Conservation (phyloP, 1,140 invertebrate species). For the Magallana angulata region DNA sequence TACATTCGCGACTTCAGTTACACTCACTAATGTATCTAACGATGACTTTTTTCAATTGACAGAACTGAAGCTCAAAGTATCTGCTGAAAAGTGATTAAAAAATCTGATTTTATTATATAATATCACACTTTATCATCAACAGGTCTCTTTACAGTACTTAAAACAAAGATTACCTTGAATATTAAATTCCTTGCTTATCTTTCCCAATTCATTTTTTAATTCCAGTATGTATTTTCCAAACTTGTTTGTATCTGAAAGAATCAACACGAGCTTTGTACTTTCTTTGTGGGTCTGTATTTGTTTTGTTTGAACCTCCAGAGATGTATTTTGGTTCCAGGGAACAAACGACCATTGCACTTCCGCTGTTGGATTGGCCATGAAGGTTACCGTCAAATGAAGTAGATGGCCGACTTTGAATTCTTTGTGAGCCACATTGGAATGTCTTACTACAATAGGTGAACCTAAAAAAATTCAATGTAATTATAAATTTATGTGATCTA, state of each 20-base stretch:
- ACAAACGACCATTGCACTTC: not conserved
- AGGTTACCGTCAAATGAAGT: not conserved
- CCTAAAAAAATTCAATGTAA: not conserved
- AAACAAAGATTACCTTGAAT: not conserved
- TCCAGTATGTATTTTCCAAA: not conserved
- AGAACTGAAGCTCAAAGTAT: too few species aligned
- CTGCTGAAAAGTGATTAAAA: not conserved
- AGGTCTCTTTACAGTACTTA: not conserved
- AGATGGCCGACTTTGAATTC: not conserved
- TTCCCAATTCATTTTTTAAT: conserved; percentile 11
- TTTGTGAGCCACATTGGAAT: not conserved
- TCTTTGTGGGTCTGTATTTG: not conserved
- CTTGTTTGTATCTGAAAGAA: not conserved
- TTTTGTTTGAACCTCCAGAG: not conserved
- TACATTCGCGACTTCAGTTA: too few species aligned
- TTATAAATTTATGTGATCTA: not conserved
- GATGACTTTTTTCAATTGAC: too few species aligned
- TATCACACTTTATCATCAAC: not conserved
- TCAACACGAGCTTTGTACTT: not conserved
- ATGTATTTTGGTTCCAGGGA: not conserved
- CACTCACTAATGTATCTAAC: too few species aligned
- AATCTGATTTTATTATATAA: not conserved
- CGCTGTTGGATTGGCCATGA: not conserved
- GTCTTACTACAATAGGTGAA: not conserved
- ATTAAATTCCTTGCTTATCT: not conserved